Base-by-base conservation (phyloP, 2,113 vertebrate species). In the Aix galericulata region DNA sequence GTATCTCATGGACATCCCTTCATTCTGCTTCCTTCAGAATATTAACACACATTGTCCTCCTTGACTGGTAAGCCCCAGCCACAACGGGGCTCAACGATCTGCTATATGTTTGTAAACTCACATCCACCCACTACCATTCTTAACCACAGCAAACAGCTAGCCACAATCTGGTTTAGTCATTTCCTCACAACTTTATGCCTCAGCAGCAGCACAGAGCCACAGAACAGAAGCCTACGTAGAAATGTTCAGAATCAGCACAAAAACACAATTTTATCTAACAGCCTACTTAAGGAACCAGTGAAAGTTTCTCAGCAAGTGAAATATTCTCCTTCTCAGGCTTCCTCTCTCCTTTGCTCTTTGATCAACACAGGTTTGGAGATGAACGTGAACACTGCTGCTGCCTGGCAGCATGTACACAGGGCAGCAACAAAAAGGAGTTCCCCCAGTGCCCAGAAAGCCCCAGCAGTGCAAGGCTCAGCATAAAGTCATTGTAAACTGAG, bases 361-460 rank as follows among this genome's bases (percentile, higher is more conserved):
- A 36, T 66, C 53, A 60, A 38, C 17, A 44, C 25, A 91, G 34
- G 13, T 60, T 72, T 75, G 68, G 26, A 56, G 52, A 6, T 42
- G 56, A 73, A 93, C 40, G 76, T 26, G 67, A 50, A n/a, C 56
- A 59, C 20, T 71, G 67, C 38, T 89, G 58, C 44, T 91, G 71
- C 50, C 58, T 48, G 72, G 67, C 67, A 85, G 59, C 75, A 52
- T 2, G 4, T 74, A 83, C 32, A 72, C 46, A 86, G 76, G 62
- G 38, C 59, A 88, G 75, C 60, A 89, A 94, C 29, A 89, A 52
- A 96, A 89, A 93, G 44, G 59, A 74, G 52, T 86, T 94, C 60
- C 71, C 23, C 31, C 9, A 6, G 48, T 80, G 68, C 66, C 46
- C 71, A 86, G 89, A 94, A 95, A 94, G 60, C 8, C 38, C 72